Base-by-base conservation (phyloP, 2,888 invertebrate genomes). In the Dromius quadrimaculatus region DNA sequence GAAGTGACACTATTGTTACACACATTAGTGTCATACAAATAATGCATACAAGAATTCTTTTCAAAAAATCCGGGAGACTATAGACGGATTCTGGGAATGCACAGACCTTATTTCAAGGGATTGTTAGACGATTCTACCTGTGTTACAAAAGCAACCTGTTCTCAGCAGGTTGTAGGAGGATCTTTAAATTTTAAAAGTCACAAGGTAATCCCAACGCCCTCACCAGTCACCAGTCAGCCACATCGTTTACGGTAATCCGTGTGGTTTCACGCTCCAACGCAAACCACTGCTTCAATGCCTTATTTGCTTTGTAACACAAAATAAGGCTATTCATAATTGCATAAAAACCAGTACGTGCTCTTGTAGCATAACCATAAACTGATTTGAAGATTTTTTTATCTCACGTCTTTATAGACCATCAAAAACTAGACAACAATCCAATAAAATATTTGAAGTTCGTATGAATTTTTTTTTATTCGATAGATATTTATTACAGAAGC, bases 11-110 rank as follows among this genome's bases (percentile, higher is more conserved):
- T 66, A 59, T 69, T 68, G 68, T 68, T 68, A 36, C 45, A 36
- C 59, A 54, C 50, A 68, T 68, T 69, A 59, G 34, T 69, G 69
- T 69, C 69, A 69, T 59, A 59, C 59, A 69, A 69, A 69, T 69
- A 45, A 32, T 66, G 28, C 63, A 13, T 28, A 32, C 43, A 28
- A 36, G 57, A 36, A 66, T 43, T 23, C 47, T 11, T 43, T 28
- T 38, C 23, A 66, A 66, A 50, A 57, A 32, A 64, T 64, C 64
- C 28, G 32, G 32, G 23, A 32, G 19, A 15, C 59, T 34, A 28
- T 59, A 41, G 47, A 9, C 15, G 50, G 61, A 41, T 61, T 41
- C 61, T 20, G 20, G 61, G 41, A 61, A 38, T 61, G 2, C 50
- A 54, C 50, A 54, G 50, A 17, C 50, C 11, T 8, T 54, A 54